phyloP scores from a whole-genome alignment of 2,888 invertebrate genomes.

The Eristalis tenax region DNA sequence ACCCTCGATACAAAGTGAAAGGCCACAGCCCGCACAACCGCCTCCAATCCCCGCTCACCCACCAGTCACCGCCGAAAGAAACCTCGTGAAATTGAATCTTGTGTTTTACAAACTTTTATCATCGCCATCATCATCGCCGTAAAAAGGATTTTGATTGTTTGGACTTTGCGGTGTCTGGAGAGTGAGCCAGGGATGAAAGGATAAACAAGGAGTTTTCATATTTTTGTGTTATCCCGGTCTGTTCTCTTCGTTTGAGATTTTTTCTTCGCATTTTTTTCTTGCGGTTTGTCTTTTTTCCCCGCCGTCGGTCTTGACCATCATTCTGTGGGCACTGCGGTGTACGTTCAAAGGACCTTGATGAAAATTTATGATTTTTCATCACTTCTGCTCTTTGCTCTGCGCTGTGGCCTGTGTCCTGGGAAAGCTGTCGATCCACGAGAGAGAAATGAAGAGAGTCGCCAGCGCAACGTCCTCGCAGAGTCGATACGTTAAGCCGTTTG shows the following conservation, averaged over 20 bases:
- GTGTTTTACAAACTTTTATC: conserved; percentile 72
- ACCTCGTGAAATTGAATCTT: conserved; percentile 66
- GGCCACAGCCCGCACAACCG: not conserved
- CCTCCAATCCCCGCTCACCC: not conserved
- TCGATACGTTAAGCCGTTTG: conserved; percentile 42
- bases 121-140: conserved; percentile 58
- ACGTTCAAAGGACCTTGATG: conserved; percentile 55
- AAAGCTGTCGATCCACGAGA: not conserved
- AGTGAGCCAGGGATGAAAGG: not conserved
- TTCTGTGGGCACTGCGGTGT: conserved; percentile 55
- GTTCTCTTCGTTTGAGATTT: conserved; percentile 3
- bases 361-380: conserved; percentile 69
- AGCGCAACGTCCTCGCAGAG: conserved; percentile 10
- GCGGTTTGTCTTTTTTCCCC: conserved; percentile 7
- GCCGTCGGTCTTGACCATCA: conserved; percentile 43
- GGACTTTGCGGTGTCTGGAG: conserved; percentile 30
- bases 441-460: not conserved
- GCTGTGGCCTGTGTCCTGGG: not conserved
- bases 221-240: not conserved
- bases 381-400: conserved; percentile 19
- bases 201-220: conserved; percentile 21
- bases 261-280: conserved; percentile 2
- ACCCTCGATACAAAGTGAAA: conserved; percentile 28
- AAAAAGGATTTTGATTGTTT: conserved; percentile 71
- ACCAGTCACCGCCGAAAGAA: not conserved